Evolutionary conservation across 1,140 invertebrate genomes (phyloP), one percentile per base, ranked within the genome.

Genomic region (Drosophila kohkoa): DNA sequence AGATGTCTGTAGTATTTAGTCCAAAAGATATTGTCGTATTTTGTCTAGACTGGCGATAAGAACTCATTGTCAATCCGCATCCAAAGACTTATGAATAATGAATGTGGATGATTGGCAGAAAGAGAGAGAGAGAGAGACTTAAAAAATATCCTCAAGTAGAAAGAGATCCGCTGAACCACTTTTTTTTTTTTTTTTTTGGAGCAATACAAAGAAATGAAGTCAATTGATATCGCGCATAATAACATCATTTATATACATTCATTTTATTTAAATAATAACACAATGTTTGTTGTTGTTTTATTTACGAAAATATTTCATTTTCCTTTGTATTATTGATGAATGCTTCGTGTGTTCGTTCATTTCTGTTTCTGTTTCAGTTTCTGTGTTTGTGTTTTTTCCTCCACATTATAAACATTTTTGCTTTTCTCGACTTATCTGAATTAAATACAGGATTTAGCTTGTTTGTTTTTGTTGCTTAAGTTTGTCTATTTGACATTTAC

Each of bases 181-280:
- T 20, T 10, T 28, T 5, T 25, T 25, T 25, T 25, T n/a, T 20
- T 10, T 28, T 5, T 25, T 25, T 25, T 25, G 3, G 13, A 41
- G 11, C 35, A 64, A 45, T 45, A 30, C 8, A 52, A 59, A 73
- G 20, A 60, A 78, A 66, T 75, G 45, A 81, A 88, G 70, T 69
- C 75, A 91, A 55, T 71, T 81, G 48, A 78, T 68, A 55, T 75
- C 71, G 81, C 68, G 20, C 77, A 75, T 75, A 59, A 70, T 70
- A 32, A 72, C 66, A 81, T 86, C 79, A 83, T 79, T 87, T 82
- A 87, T 88, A 90, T 92, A 92, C 79, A 92, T 92, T 86, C 87
- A 90, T 92, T 82, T 91, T 92, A 92, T 91, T 93, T 93, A 93
- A 93, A 89, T 89, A 81, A 90, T 90, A 90, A 90, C 86, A 91